phyloP scores from a whole-genome alignment of 2,113 vertebrate species.

The Ptychochromis oligacanthus region DNA sequence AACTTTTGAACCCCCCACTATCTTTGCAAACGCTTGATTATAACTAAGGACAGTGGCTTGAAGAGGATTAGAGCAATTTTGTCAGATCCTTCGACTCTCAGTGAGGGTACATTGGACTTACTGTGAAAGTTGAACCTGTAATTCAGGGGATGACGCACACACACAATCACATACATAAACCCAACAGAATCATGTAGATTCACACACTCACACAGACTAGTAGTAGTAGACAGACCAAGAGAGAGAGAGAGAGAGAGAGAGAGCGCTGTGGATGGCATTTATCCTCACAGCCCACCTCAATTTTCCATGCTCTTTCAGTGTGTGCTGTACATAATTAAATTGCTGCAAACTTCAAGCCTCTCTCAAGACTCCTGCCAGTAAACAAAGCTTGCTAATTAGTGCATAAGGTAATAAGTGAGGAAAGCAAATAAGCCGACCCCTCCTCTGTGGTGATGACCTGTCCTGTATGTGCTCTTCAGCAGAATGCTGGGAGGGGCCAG shows the following conservation, averaged over 20 bases:
- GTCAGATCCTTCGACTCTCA: constrained; percentile 28
- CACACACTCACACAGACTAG: neutral
- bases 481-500: constrained; percentile 44
- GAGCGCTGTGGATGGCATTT: constrained; percentile 57
- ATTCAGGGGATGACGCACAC: constrained; percentile 53
- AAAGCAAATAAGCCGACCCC: constrained; percentile 32
- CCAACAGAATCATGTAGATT: constrained; percentile 31
- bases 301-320: constrained; percentile 61
- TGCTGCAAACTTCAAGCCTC: constrained; percentile 59
- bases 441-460: constrained; percentile 44
- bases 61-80: constrained; percentile 25
- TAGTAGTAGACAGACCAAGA: neutral
- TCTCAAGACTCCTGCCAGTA: constrained; percentile 56
- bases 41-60: neutral
- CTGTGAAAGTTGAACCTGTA: constrained; percentile 65
- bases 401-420: constrained; percentile 46
- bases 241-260: constrained; percentile 30
- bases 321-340: constrained; percentile 66
- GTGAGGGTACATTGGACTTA: constrained; percentile 45
- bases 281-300: constrained; percentile 65
- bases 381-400: constrained; percentile 64
- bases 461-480: constrained; percentile 56
- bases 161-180: constrained; percentile 53
- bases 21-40: constrained; percentile 2
- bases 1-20: neutral